Conservation (phyloP, 2,113 vertebrate genomes). For the Sigmodon hispidus region DNA sequence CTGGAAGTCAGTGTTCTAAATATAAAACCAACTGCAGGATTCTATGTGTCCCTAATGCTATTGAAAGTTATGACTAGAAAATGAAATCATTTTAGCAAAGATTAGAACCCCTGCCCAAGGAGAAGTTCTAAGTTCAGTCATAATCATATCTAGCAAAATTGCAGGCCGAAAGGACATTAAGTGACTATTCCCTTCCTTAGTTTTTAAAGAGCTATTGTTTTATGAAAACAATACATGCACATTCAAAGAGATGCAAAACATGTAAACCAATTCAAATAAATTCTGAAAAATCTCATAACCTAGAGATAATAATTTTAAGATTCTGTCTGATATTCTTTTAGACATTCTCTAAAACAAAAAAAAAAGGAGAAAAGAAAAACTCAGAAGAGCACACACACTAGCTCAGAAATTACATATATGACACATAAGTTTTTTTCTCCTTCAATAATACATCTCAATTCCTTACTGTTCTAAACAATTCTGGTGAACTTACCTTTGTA, state of each 20-base stretch:
- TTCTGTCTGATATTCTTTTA: background rate
- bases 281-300: background rate
- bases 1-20: background rate
- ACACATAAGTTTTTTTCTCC: slow-evolving; percentile 31
- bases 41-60: slow-evolving; percentile 3
- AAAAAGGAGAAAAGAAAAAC: background rate
- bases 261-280: background rate
- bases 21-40: slow-evolving; percentile 9
- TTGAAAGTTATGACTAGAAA: slow-evolving; percentile 13
- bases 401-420: background rate
- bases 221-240: background rate
- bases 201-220: background rate
- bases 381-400: background rate
- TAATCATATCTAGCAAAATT: background rate
- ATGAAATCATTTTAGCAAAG: slow-evolving; percentile 29
- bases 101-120: background rate
- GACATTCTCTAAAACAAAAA: background rate
- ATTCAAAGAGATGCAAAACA: slow-evolving; percentile 14
- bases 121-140: slow-evolving; percentile 35
- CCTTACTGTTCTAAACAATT: background rate
- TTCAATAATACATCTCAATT: background rate
- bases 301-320: background rate
- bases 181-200: background rate
- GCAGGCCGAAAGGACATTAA: background rate
- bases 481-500: slow-evolving; percentile 29